Base-by-base conservation (phyloP, 2,797 vertebrate species). In the Galago senegalensis region DNA sequence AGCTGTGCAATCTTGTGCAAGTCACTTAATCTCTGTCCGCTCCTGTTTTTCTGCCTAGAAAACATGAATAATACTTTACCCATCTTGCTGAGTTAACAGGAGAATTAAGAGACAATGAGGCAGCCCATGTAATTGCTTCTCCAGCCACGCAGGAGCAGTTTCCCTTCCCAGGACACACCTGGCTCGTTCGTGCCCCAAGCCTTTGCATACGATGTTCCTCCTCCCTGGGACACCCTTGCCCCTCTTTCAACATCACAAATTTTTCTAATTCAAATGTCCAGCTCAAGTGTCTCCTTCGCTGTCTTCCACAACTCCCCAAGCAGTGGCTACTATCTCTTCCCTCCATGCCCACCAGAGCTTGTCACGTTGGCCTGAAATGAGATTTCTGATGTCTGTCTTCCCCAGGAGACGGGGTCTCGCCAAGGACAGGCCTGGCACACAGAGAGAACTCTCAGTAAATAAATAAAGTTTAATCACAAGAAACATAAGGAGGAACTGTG, bases 91-190 rank as follows among this genome's bases (percentile, higher is more conserved):
- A 58, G 65, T 27, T 40, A 7, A 40, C 29, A 69, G 49, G 46
- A 96, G 31, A 89, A 94, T 76, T 89, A 65, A 75, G 60, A 61
- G 65, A 27, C 72, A 61, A 12, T n/a, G 77, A 82, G 61, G 70
- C 49, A 61, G 65, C 58, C 72, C 70, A 14, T 29, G 3, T 31
- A 56, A 18, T 43, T 23, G 25, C 7, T 23, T 21, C 56, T 61
- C 43, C 40, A 60, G 14, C n/a, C 85, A 46, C 31, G 46, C 5
- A 5, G 43, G 23, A 91, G 31, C 37, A 29, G 5, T 31, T 21
- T 27, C 14, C 13, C n/a, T 60, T 46, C 49, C 65, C 21, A 14
- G n/a, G 40, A 29, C 34, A 46, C 0, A 0, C 34, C 53, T 75
- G 77, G 53, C 21, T 95, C 25, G 9, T 25, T 21, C 31, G 2